Evolutionary conservation across 2,888 invertebrate genomes (phyloP).

Genomic region (Hypercompe scribonia): DNA sequence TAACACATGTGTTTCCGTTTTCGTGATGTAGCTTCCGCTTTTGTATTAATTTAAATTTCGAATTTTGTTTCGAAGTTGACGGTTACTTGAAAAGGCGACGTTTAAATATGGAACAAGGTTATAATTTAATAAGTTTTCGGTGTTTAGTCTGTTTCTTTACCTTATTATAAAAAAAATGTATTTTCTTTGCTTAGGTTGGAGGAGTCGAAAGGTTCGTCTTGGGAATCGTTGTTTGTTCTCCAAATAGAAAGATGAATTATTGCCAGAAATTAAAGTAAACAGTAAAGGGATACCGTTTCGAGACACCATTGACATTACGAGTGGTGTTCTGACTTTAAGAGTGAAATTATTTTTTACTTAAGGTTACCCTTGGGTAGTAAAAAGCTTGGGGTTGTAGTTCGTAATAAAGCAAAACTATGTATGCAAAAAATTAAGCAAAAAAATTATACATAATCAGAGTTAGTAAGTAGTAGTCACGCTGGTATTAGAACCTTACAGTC

Average conservation of each 20-base stretch:
- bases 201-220: not conserved
- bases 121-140: not conserved
- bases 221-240: not conserved
- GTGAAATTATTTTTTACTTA: not conserved
- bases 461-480: no score
- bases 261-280: not conserved
- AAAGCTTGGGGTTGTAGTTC: no score
- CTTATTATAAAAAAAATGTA: not conserved
- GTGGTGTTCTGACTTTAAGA: not conserved
- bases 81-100: not conserved
- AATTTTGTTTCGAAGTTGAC: constrained; percentile 20
- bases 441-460: no score
- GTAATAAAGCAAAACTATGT: no score
- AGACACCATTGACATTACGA: no score
- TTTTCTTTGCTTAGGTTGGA: not conserved
- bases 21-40: constrained; percentile 20
- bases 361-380: no score
- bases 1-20: constrained; percentile 28
- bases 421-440: no score
- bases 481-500: no score
- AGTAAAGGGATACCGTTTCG: not conserved
- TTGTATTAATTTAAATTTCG: constrained; percentile 25
- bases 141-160: not conserved
- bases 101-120: not conserved
- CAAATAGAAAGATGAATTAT: not conserved